Base-by-base conservation (phyloP, 2,113 vertebrate genomes). In the Callaeas wilsoni region DNA sequence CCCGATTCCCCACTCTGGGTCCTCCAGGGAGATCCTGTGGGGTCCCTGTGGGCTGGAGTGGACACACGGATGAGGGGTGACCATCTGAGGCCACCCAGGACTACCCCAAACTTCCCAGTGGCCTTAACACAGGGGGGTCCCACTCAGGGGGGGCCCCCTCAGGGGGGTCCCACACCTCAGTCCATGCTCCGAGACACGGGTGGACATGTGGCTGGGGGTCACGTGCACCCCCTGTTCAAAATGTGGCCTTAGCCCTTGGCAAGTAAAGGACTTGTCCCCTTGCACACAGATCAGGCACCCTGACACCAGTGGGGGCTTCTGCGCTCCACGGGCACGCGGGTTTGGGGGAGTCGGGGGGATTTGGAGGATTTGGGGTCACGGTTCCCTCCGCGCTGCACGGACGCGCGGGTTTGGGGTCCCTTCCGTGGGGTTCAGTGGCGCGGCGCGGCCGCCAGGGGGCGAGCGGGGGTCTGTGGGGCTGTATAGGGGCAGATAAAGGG, bases 261-360 rank as follows among this genome's bases (percentile, higher is more conserved):
- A 32, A 95, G 89, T 95, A 95, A 95, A 95, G 63, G 68, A 84
- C 59, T 92, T 33, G 35, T 37, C n/a, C n/a, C 73, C 8, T 7
- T 1, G 14, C 22, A 2, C 33, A 1, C 0, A 9, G 37, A 7
- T 56, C 32, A 11, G 23, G 44, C 21, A 10, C 16, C 39, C 41
- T 41, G 50, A 4, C 19, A 33, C 23, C 22, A 0, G 5, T 2
- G 42, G 16, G 47, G 42, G 8, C 27, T 25, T 41, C 17, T 12
- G 4, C 1, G 4, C 35, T 30, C 68, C 49, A 8, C 2, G 1
- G 39, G 23, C 35, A 5, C 15, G 18, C 0, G 12, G 59, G 18
- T 11, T 26, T 27, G 42, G 15, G 67, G 49, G 33, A 1, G 2
- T 19, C 2, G 13, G 29, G 53, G 46, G 56, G 12, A 11, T 19